Evolutionary conservation across 1,140 invertebrate species (phyloP), one percentile per base, ranked within the genome.

Genomic region (Drosophila pruinosa): DNA sequence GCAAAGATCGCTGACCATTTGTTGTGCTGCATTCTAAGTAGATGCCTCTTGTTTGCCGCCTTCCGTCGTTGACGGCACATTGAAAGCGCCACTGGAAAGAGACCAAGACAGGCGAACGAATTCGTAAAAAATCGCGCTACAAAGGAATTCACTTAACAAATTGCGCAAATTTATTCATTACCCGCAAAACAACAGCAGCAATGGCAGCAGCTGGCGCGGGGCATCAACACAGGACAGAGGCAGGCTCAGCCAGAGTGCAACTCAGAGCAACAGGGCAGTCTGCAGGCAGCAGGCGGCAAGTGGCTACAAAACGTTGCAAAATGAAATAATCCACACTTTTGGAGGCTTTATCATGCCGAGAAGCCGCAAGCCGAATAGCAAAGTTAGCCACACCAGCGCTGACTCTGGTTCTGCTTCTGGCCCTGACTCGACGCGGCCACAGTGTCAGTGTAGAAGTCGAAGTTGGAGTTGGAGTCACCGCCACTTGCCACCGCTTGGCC

Each of bases 121-220:
- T 82, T 85, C 69, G 81, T 81, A 77, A 85, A 86, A 86, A 85
- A 81, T 86, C 82, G 82, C 73, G 77, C 82, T 88, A 88, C 82
- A 86, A 88, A 88, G 78, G 83, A 88, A 88, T 88, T 88, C 82
- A 88, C 82, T 88, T 88, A 88, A 88, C 82, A 88, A 88, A 88
- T 88, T 88, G 82, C 83, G 75, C 82, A 88, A 88, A 88, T 88
- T 88, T 88, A 88, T 88, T 88, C 82, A 88, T 89, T 88, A 88
- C 82, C 82, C 81, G 73, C 82, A 57, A 71, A 86, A 81, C 69
- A 86, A 78, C 82, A 72, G 39, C 61, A 64, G 39, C 57, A 38
- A n/a, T n/a, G n/a, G 38, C 61, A 36, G 38, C 38, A 26, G 56
- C 34, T 43, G 57, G 7, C 24, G 21, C 22, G 22, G 36, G 53